These are phyloP conservation scores for Athalia rosae DNA, from an alignment of 2,888 invertebrate genomes.

Conservation along the genomic window DNA sequence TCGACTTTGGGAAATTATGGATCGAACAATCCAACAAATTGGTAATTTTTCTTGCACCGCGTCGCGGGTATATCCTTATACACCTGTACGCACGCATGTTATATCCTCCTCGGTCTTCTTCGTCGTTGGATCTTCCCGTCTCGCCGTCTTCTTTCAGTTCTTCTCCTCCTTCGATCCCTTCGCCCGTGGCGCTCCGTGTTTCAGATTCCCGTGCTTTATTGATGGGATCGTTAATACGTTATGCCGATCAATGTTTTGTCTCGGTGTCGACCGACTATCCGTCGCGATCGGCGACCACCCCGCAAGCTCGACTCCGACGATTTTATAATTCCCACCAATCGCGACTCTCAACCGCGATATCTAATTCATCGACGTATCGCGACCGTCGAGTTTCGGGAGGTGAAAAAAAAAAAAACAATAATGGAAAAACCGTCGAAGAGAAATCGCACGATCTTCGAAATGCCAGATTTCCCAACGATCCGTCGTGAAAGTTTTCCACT, in stretches of 20 bases:
- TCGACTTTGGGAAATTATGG: constrained; percentile 34
- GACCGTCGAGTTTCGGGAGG: not conserved
- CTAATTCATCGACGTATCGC: not conserved
- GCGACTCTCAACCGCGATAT: constrained; percentile 40
- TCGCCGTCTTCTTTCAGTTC: constrained; percentile 31
- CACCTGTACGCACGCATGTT: constrained; percentile 40
- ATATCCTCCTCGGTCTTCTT: constrained; percentile 45
- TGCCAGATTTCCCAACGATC: too few species aligned
- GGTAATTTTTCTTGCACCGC: constrained; percentile 64
- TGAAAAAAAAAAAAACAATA: not conserved
- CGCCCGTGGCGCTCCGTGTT: constrained; percentile 46
- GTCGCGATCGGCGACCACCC: constrained; percentile 72
- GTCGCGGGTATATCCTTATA: constrained; percentile 12
- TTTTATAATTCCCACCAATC: constrained; percentile 5
- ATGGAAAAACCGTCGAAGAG: too few species aligned
- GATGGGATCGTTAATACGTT: constrained; percentile 73
- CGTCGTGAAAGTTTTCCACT: too few species aligned
- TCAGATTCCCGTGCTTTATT: constrained; percentile 62
- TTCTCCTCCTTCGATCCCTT: constrained; percentile 36
- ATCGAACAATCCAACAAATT: constrained; percentile 65
- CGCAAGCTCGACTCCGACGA: constrained; percentile 17
- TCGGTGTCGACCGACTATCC: constrained; percentile 67
- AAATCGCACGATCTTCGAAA: too few species aligned
- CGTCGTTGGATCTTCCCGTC: constrained; percentile 42
- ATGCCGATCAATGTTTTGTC: constrained; percentile 64